A percentile compares a stretch with the other conserved stretches of the same genome.
phyloP scores from a whole-genome alignment of 2,797 vertebrate species.

The Ficedula albicollis region DNA sequence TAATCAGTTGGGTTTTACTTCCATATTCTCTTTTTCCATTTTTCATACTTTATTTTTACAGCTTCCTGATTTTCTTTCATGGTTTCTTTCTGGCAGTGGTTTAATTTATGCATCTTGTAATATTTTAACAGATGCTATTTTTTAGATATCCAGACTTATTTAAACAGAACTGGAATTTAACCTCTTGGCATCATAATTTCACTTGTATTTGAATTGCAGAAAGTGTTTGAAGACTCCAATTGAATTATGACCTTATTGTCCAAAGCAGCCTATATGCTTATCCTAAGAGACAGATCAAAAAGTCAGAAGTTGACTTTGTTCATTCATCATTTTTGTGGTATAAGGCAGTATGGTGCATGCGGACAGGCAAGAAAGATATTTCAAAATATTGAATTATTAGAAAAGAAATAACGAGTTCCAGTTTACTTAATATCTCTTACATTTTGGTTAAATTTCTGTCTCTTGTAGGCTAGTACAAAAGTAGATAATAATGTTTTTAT shows the following conservation, averaged over 20 bases:
- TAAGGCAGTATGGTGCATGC: neutral
- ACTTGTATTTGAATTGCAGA: neutral
- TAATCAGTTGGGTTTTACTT: neutral
- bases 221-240: neutral
- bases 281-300: neutral
- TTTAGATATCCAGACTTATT: neutral
- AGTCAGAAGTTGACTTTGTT: neutral
- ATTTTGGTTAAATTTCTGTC: neutral
- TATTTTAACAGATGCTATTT: neutral
- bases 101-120: neutral
- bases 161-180: neutral
- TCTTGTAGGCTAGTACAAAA: neutral
- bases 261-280: neutral
- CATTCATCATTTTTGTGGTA: neutral
- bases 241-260: neutral
- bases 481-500: neutral
- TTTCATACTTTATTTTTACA: neutral
- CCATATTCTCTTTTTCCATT: neutral
- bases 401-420: neutral
- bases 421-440: neutral
- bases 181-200: neutral
- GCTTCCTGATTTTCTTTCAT: neutral
- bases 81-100: neutral
- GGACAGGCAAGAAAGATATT: neutral
- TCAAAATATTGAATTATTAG: neutral